These are phyloP conservation scores for Schizotus pectinicornis DNA, from an alignment of 2,888 invertebrate species.

Conservation along the genomic window DNA sequence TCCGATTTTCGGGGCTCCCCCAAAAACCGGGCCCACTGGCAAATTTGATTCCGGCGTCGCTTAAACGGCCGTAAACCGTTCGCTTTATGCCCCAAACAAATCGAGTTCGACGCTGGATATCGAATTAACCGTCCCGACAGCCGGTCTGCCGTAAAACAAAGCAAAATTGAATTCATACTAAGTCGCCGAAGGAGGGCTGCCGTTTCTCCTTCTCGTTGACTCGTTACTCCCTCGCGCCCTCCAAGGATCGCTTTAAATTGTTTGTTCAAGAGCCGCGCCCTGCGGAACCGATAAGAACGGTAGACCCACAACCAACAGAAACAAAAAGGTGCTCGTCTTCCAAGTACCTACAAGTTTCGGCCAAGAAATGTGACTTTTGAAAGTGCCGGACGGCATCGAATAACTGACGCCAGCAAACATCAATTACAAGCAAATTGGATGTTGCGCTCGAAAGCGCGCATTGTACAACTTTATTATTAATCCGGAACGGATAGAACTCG, in stretches of 20 bases:
- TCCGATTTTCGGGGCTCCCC: too few relatives aligned
- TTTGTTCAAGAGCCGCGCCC: conserved; percentile 12
- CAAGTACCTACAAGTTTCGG: too few relatives aligned
- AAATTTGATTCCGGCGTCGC: not conserved
- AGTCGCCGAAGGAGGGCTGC: not conserved
- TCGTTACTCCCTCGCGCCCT: conserved; percentile 13
- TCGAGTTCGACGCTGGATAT: conserved; percentile 2
- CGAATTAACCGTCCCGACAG: conserved; percentile 10
- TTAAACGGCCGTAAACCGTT: conserved; percentile 6
- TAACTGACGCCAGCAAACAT: too few relatives aligned
- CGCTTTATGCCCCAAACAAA: conserved; percentile 4
- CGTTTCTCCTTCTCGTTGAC: conserved; percentile 1
- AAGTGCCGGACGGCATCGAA: too few relatives aligned
- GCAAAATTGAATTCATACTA: conserved; percentile 21
- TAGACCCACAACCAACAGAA: not conserved
- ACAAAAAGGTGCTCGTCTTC: not conserved
- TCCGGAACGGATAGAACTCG: too few relatives aligned
- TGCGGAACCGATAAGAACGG: too few relatives aligned
- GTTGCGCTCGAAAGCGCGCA: too few relatives aligned
- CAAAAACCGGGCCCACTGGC: too few relatives aligned
- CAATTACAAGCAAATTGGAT: too few relatives aligned
- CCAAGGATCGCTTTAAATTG: conserved; percentile 18
- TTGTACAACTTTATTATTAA: too few relatives aligned
- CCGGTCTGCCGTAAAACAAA: conserved; percentile 17
- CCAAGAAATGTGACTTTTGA: too few relatives aligned